These are phyloP conservation scores for Cerastis rubricosa DNA, from an alignment of 2,888 invertebrate genomes.

Conservation along the genomic window DNA sequence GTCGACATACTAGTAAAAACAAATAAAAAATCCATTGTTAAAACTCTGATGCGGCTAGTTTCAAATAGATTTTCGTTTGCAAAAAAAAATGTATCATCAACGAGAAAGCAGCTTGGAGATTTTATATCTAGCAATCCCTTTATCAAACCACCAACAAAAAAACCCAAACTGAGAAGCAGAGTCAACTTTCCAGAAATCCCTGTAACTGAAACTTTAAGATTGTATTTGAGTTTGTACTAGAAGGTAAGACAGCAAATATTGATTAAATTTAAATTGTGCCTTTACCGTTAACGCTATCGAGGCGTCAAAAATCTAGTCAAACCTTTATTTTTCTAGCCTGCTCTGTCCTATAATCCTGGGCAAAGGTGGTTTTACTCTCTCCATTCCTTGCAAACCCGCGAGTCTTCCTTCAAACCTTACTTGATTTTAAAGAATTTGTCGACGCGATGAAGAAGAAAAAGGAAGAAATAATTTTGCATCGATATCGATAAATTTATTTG, in stretches of 20 bases:
- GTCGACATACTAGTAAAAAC: not conserved
- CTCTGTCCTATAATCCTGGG: no score
- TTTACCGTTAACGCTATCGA: not conserved
- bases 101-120: not conserved
- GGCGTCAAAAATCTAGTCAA: not conserved
- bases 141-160: not conserved
- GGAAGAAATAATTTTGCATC: not conserved
- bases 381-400: no score
- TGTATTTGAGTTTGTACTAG: not conserved
- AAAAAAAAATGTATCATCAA: not conserved
- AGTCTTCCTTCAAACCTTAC: no score
- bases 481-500: constrained; percentile 18
- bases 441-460: not conserved
- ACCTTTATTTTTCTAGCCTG: not conserved
- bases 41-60: not conserved
- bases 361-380: no score
- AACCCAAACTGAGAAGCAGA: not conserved
- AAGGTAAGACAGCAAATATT: no score
- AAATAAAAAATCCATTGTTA: not conserved
- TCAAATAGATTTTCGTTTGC: not conserved
- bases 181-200: not conserved
- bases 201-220: no score
- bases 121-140: not conserved
- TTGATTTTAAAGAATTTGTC: not conserved
- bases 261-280: no score